Percentiles rank a stretch among this genome's conserved stretches.
Conservation (phyloP, 2,113 vertebrate genomes). For the Paramormyrops kingsleyae region DNA sequence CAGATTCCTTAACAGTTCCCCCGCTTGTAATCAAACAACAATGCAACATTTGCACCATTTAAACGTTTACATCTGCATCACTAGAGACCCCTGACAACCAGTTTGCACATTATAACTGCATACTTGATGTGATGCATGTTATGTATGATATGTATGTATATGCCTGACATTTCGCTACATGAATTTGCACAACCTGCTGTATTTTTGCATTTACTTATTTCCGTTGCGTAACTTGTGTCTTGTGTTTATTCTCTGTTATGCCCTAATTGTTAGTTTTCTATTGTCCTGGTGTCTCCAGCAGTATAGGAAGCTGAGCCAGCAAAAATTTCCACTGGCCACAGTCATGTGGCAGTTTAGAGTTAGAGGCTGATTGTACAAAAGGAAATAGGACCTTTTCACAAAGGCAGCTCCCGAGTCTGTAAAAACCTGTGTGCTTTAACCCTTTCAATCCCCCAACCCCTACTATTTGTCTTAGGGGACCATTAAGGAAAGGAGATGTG, state of each 20-base stretch:
- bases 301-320: not conserved
- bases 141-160: too few species aligned
- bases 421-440: not conserved
- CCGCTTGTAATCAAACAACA: not conserved
- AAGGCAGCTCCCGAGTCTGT: not conserved
- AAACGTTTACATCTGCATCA: not conserved
- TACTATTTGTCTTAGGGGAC: not conserved
- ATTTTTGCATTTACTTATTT: not conserved
- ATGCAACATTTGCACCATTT: not conserved
- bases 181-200: not conserved
- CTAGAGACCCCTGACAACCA: not conserved
- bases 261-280: not conserved
- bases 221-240: not conserved
- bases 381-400: not conserved
- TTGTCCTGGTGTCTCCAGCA: not conserved
- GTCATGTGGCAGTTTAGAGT: not conserved
- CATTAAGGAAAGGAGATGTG: not conserved
- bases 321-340: not conserved
- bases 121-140: not conserved
- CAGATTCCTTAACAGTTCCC: not conserved
- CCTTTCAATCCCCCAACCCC: not conserved
- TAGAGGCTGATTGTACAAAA: not conserved
- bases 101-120: not conserved
- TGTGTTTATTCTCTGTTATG: not conserved
- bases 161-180: not conserved